Evolutionary conservation across 2,113 vertebrate species (phyloP).

Genomic region (Merops nubicus): DNA sequence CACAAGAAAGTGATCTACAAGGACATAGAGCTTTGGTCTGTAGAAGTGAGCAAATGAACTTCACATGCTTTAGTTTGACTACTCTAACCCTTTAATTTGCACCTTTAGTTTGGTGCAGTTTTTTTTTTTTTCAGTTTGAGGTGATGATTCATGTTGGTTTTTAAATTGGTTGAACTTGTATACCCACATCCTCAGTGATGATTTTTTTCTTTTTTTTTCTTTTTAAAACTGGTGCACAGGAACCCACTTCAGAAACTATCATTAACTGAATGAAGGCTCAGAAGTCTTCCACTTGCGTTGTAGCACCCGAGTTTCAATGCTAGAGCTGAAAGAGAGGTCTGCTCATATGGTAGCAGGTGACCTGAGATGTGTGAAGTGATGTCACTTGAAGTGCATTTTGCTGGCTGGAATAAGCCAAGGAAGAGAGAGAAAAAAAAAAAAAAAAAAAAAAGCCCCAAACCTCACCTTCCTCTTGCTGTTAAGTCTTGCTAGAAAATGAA

Average conservation of each 20-base stretch:
- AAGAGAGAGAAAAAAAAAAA: not conserved
- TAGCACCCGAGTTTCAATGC: not conserved
- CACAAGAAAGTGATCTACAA: not conserved
- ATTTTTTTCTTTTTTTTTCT: not conserved
- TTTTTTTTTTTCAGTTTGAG: not conserved
- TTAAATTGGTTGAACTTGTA: not conserved
- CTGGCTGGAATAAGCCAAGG: not conserved
- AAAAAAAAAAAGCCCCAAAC: not conserved
- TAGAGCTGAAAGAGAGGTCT: not conserved
- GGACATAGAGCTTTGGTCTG: not conserved
- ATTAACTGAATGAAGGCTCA: not conserved
- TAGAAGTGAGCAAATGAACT: not conserved
- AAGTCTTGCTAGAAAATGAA: not conserved
- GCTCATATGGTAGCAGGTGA: not conserved
- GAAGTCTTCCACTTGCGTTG: not conserved
- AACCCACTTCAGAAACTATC: conserved; percentile 15
- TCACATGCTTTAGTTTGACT: not conserved
- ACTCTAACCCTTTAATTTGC: not conserved
- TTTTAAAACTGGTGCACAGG: not conserved
- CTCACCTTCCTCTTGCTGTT: not conserved
- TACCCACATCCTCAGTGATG: not conserved
- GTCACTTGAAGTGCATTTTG: not conserved
- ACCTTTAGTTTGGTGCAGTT: not conserved
- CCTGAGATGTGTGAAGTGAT: fast-evolving
- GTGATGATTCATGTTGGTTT: conserved; percentile 31